phyloP scores from a whole-genome alignment of 2,113 vertebrate species.

The Lepus timidus region DNA sequence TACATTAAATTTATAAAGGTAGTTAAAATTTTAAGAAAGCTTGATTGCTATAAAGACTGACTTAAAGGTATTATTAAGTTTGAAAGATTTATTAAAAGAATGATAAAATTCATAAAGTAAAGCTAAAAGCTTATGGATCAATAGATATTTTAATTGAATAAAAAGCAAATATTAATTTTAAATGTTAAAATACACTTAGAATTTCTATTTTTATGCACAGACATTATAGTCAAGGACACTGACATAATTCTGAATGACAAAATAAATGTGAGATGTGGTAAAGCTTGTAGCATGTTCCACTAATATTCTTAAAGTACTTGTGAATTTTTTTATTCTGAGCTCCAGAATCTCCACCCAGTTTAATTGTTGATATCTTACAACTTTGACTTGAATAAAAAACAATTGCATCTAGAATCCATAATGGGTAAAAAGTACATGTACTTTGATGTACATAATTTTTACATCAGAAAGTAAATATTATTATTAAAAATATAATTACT shows the following conservation, averaged over 20 bases:
- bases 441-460: neutral
- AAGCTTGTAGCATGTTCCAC: neutral
- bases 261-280: neutral
- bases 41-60: neutral
- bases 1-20: neutral
- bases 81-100: neutral
- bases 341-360: neutral
- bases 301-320: neutral
- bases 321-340: conserved; percentile 7
- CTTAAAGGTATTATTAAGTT: conserved; percentile 4
- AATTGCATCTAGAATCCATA: neutral
- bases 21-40: conserved; percentile 45
- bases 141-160: neutral
- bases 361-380: neutral
- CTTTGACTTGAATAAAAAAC: neutral
- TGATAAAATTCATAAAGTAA: conserved; percentile 19
- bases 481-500: neutral
- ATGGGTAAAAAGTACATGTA: neutral
- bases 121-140: conserved; percentile 18
- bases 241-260: neutral
- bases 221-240: neutral
- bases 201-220: conserved; percentile 27
- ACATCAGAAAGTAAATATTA: neutral
- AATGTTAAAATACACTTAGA: neutral
- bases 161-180: conserved; percentile 36